phyloP scores from a whole-genome alignment of 2,113 vertebrate genomes.

The Catagonus wagneri region DNA sequence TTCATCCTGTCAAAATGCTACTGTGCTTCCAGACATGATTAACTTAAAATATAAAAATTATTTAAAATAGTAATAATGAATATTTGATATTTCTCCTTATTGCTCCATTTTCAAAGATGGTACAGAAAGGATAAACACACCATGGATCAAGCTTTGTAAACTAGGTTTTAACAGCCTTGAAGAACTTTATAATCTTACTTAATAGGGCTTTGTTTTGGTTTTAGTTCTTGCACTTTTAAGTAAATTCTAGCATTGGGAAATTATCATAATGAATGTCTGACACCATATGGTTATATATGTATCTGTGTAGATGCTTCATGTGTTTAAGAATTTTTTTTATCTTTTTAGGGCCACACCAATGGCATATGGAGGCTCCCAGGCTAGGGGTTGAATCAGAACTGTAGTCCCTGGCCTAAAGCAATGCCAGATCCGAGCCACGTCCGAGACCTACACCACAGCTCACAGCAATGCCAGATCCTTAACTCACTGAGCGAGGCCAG shows the following conservation, averaged over 20 bases:
- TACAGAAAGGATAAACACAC: neutral
- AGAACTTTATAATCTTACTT: neutral
- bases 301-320: neutral
- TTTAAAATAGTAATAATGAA: neutral
- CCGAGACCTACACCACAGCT: too few species aligned
- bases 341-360: too few species aligned
- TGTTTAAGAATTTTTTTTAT: too few species aligned
- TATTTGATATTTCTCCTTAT: neutral
- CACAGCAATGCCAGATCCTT: too few species aligned
- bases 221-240: neutral
- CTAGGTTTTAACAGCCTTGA: neutral
- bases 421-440: too few species aligned
- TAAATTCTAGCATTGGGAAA: neutral
- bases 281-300: neutral
- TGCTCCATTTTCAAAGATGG: neutral
- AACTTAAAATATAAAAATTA: neutral
- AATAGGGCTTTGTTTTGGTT: neutral
- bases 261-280: conserved; percentile 6
- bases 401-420: too few species aligned
- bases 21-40: neutral
- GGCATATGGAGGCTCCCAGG: too few species aligned
- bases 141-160: neutral
- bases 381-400: too few species aligned
- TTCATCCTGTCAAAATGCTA: neutral
- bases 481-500: too few species aligned